Evolutionary conservation across 2,797 vertebrate genomes (phyloP).

Genomic region (Acanthis flammea): DNA sequence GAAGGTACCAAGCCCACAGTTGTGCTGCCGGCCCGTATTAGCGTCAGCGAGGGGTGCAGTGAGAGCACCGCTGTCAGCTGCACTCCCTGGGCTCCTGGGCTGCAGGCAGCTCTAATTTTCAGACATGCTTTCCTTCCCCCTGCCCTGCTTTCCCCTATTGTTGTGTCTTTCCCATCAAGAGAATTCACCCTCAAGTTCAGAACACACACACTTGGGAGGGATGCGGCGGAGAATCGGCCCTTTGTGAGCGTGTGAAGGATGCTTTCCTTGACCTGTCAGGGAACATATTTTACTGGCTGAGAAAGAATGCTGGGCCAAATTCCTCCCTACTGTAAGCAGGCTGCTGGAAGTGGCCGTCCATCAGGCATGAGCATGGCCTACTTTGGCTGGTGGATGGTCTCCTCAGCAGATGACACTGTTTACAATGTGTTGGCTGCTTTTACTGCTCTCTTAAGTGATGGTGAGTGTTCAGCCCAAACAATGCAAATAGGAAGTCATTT

Average conservation of each 20-base stretch:
- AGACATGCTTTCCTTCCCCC: not conserved
- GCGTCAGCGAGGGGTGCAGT: not conserved
- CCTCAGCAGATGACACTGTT: not conserved
- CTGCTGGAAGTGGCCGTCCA: not conserved
- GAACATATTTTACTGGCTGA: conserved; percentile 28
- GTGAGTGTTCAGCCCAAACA: not conserved
- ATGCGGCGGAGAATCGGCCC: not conserved
- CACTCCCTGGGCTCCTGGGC: not conserved
- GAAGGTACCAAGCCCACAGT: not conserved
- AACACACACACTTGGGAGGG: not conserved
- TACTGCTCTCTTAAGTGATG: conserved; percentile 9
- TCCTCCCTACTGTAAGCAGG: conserved; percentile 36
- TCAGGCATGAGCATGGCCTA: not conserved
- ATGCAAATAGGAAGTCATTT: conserved; percentile 35
- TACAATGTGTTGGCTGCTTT: not conserved
- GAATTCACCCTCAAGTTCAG: conserved; percentile 32
- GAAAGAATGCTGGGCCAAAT: conserved; percentile 23
- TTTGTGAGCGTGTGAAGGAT: conserved; percentile 46
- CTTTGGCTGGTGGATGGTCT: not conserved
- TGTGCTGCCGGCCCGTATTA: not conserved
- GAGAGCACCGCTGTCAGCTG: not conserved
- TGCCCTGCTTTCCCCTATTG: not conserved
- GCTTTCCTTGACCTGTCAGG: conserved; percentile 59
- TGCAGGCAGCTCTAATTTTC: not conserved
- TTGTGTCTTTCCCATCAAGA: conserved; percentile 50